A percentile compares a stretch with the other conserved stretches of the same genome.
Conservation (phyloP, 1,140 invertebrate genomes). For the Trichomalopsis sarcophagae region DNA sequence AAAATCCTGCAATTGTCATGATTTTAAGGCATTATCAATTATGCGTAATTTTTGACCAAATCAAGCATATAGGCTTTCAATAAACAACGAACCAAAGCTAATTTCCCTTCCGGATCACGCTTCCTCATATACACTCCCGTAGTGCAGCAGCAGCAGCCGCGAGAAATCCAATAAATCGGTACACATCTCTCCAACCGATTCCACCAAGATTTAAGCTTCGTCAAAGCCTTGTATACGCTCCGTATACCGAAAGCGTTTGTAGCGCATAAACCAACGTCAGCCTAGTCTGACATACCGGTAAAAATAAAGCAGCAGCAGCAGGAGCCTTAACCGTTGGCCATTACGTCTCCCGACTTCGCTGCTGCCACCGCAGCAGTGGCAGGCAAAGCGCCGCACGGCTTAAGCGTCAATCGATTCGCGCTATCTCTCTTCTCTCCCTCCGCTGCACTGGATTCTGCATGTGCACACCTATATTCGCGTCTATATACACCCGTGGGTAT, state of each 20-base stretch:
- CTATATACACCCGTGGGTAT: neutral
- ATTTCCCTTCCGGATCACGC: too few relatives aligned
- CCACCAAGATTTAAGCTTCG: neutral
- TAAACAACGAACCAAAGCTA: too few relatives aligned
- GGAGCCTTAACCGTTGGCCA: neutral
- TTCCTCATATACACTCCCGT: too few relatives aligned
- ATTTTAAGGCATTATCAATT: too few relatives aligned
- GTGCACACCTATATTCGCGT: neutral
- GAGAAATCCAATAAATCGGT: neutral
- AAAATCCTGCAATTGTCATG: too few relatives aligned
- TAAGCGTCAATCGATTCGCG: slow-evolving; percentile 43
- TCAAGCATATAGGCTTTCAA: too few relatives aligned
- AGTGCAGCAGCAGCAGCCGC: too few relatives aligned
- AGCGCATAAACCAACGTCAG: neutral
- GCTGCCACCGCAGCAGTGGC: neutral
- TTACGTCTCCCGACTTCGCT: neutral
- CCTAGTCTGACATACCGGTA: neutral
- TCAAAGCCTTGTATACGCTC: neutral
- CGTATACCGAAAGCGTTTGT: neutral
- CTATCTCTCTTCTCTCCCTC: slow-evolving; percentile 17
- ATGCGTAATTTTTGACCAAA: too few relatives aligned
- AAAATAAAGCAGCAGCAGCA: neutral
- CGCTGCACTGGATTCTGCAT: neutral
- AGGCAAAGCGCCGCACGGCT: neutral
- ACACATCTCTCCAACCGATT: neutral